Percentiles rank a stretch among this genome's conserved stretches.
These are phyloP conservation scores for Oncopodura yosiiana DNA, from an alignment of 1,140 invertebrate genomes.

Conservation along the genomic window DNA sequence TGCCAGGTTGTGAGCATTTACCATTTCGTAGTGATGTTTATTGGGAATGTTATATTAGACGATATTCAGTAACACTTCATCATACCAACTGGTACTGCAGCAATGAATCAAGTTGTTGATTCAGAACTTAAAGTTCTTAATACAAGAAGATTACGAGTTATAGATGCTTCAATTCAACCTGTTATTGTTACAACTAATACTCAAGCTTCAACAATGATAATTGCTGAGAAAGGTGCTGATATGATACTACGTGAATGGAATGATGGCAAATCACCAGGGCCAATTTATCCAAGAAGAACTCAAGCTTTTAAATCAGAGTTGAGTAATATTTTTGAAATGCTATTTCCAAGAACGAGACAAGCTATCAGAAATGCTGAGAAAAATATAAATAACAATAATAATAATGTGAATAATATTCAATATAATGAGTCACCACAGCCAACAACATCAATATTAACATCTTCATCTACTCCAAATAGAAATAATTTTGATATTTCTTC, in stretches of 20 bases:
- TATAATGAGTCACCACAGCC: too few relatives aligned
- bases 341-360: too few relatives aligned
- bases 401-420: too few relatives aligned
- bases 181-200: conserved; percentile 47
- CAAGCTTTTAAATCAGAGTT: too few relatives aligned
- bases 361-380: too few relatives aligned
- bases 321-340: too few relatives aligned
- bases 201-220: conserved; percentile 45
- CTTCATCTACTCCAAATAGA: too few relatives aligned
- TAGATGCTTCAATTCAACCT: conserved; percentile 50
- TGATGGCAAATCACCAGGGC: too few relatives aligned
- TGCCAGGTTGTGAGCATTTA: conserved; percentile 55
- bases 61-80: conserved; percentile 51
- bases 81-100: conserved; percentile 59
- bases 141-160: conserved; percentile 42
- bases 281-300: too few relatives aligned
- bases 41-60: conserved; percentile 54
- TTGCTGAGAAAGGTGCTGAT: conserved; percentile 42
- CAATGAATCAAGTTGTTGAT: conserved; percentile 69
- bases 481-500: too few relatives aligned
- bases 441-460: too few relatives aligned
- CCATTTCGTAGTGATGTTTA: conserved; percentile 58
- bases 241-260: conserved; percentile 34
- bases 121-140: conserved; percentile 45
- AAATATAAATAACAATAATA: too few relatives aligned